These are phyloP conservation scores for Parazoanthus darwini DNA, from an alignment of 92 coral and sea anemone species.

Conservation along the genomic window DNA sequence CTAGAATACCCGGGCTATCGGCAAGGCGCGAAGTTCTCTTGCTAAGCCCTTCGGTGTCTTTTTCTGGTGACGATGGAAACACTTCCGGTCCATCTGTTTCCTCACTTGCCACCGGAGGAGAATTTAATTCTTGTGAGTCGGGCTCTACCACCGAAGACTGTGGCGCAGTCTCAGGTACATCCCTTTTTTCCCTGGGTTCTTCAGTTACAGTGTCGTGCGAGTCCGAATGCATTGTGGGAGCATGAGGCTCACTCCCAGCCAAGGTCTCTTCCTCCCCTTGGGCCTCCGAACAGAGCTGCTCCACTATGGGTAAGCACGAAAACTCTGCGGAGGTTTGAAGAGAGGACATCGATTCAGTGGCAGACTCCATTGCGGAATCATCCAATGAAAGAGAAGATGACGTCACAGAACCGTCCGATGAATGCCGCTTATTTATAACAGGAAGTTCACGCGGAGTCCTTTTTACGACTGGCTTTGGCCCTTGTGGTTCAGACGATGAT, in stretches of 20 bases:
- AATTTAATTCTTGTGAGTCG: not conserved
- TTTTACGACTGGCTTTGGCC: slow-evolving; percentile 54
- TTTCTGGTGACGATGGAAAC: not conserved
- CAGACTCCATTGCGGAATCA: slow-evolving; percentile 69
- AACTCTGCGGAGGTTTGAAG: slow-evolving; percentile 51
- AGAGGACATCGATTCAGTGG: slow-evolving; percentile 42
- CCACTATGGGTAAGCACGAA: slow-evolving; percentile 44
- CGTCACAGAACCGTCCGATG: slow-evolving; percentile 53
- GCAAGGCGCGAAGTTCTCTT: not conserved
- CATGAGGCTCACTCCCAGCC: not conserved
- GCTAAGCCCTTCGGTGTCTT: not conserved
- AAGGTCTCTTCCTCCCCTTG: not conserved
- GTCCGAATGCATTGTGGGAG: not conserved
- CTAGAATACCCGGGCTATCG: slow-evolving; percentile 50
- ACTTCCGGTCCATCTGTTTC: not conserved
- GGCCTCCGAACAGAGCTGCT: slow-evolving; percentile 27
- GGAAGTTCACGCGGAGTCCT: slow-evolving; percentile 48
- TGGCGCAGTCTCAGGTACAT: not conserved
- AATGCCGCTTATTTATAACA: slow-evolving; percentile 14
- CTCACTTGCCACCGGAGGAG: not conserved
- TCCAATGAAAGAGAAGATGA: slow-evolving; percentile 63
- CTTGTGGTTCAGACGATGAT: slow-evolving; percentile 89
- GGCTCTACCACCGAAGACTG: not conserved
- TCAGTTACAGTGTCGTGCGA: not conserved
- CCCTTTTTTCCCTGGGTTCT: not conserved